Evolutionary conservation across 2,888 invertebrate species (phyloP), one percentile per base, ranked within the genome.

Genomic region (Plebejus argus): DNA sequence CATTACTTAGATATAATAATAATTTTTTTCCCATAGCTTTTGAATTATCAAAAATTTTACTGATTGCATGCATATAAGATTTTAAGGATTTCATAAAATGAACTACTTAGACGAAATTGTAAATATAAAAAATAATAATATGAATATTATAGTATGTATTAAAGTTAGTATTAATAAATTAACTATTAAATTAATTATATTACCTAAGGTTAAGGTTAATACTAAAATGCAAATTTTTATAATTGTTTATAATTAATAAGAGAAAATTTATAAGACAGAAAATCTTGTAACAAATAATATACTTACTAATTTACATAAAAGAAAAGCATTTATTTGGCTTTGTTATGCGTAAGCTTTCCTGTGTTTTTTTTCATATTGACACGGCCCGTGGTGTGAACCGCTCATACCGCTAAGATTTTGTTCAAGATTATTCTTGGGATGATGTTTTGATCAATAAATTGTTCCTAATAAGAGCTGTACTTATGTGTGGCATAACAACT

Each of bases 151-250:
- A n/a, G n/a, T n/a, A 28, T 28, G 18, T 18, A 15, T 49, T 49
- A 49, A 61, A 61, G 3, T 58, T n/a, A 20, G 56, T 56, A 23
- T 23, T n/a, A n/a, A n/a, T 58, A n/a, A 5, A 58, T 20, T 49
- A 45, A 45, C 4, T 3, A n/a, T n/a, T 56, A n/a, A 61, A 45
- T 10, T 45, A 12, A 10, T 45, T 45, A 45, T 10, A 45, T 45
- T 12, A 1, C 3, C 23, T 58, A 58, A 20, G 6, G 56, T 56
- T 20, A 61, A 20, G 3, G 20, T 49, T 15, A 61, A 61, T 61
- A n/a, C n/a, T n/a, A n/a, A n/a, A n/a, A 61, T 61, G 23, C 61
- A 61, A 61, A 61, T 20, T 61, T 23, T 61, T 61, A 61, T 61
- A 61, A 20, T 20, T 58, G 58, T 58, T 58, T 20, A 8, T 58